Evolutionary conservation across 1,140 invertebrate genomes (phyloP), one percentile per base, ranked within the genome.

Genomic region (Drosophila pallidifrons): DNA sequence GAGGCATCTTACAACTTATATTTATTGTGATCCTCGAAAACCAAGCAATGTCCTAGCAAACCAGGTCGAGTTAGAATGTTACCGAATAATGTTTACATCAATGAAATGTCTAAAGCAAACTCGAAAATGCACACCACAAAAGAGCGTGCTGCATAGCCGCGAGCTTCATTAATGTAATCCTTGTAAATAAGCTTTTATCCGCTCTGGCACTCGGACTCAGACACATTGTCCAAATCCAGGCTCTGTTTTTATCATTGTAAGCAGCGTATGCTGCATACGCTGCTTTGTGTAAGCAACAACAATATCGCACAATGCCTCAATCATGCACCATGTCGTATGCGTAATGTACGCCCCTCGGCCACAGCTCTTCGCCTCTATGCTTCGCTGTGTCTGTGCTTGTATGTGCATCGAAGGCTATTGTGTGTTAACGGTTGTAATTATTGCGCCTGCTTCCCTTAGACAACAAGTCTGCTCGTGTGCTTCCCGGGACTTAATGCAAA

Each of bases 181-280:
- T 74, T 88, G 76, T 88, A 88, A 86, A 86, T 82, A 88, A 88
- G 82, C 79, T 82, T 86, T 86, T 82, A 86, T 88, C 60, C 82
- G 76, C 55, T 55, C 54, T 38, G 58, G 66, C 65, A 72, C 45
- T 61, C 58, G 15, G 58, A 61, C 66, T 61, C 57, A 58, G 55
- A 57, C 61, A 58, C 61, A 55, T 86, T 86, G 82, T 86, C 82
- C 82, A 69, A 79, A 63, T 15, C 47, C 64, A 68, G 75, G 64
- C 47, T 38, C 15, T 45, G 32, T 57, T 11, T 46, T 67, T 68
- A 68, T 74, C 65, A 60, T 74, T 76, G 60, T 72, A 45, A 64
- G 64, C 57, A 66, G 60, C 49, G 64, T 47, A 57, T 67, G 79
- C 60, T n/a, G n/a, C n/a, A n/a, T n/a, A n/a, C n/a, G n/a, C n/a